Conservation (phyloP, 2,797 vertebrate species). For the Percopsis omiscomaycus region DNA sequence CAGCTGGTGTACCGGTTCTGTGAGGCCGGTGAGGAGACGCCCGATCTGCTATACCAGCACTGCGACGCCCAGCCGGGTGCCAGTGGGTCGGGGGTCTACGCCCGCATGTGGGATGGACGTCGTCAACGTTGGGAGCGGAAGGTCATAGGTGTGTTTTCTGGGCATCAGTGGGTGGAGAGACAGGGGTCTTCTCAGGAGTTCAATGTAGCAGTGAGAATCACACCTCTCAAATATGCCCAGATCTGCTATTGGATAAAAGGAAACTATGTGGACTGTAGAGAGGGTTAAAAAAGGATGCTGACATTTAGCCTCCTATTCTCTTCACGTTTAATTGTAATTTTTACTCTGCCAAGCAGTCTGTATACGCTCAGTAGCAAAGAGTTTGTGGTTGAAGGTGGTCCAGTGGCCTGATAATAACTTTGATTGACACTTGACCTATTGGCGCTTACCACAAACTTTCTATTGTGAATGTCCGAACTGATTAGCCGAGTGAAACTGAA, state of each 20-base stretch:
- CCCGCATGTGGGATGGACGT: constrained; percentile 92
- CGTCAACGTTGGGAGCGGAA: constrained; percentile 91
- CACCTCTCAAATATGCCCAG: constrained; percentile 96
- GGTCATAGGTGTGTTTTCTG: constrained; percentile 96
- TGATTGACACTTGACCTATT: too few species aligned
- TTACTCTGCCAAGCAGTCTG: too few species aligned
- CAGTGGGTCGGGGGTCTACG: constrained; percentile 94
- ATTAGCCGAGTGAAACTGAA: too few species aligned
- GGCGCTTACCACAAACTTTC: too few species aligned
- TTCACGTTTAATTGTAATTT: too few species aligned
- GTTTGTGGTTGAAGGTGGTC: too few species aligned
- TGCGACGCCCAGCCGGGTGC: constrained; percentile 96
- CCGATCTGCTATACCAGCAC: constrained; percentile 94
- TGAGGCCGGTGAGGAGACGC: constrained; percentile 88
- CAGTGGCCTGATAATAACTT: too few species aligned
- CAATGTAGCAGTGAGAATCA: constrained; percentile 96
- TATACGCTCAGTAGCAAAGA: too few species aligned
- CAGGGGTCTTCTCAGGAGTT: constrained; percentile 91
- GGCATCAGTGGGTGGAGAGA: constrained; percentile 96
- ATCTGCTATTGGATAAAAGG: constrained; percentile 99
- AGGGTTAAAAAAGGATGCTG: constrained; percentile 78
- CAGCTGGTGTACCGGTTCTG: constrained; percentile 97
- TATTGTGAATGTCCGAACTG: too few species aligned
- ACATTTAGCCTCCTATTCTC: not conserved
- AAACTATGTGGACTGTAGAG: constrained; percentile 93